Base-by-base conservation (phyloP, 2,797 vertebrate species). In the Chelmon rostratus region DNA sequence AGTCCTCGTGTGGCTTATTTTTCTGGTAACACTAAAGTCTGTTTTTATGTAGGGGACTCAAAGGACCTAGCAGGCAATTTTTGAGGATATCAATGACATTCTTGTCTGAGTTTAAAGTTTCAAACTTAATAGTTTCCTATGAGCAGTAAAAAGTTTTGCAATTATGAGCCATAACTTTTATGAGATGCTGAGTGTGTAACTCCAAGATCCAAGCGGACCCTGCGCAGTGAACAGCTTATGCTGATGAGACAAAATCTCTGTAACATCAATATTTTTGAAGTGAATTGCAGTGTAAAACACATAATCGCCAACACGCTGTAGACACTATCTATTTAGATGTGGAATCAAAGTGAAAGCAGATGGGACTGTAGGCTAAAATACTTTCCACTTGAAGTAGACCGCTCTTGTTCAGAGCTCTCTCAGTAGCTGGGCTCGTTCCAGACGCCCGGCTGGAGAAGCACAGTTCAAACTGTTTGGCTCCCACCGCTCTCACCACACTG, bases 321-420 rank as follows among this genome's bases (percentile, higher is more conserved):
- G 78, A 87, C 85, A 73, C 76, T 84, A 90, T 90, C 89, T 89
- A 65, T 89, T 90, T 87, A 90, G 87, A 85, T 79, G 85, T 69
- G 56, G 83, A 86, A 84, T 89, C 73, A 83, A 93, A 95, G 89
- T 92, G 88, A 92, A 94, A 95, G 92, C 93, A 94, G 92, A 94
- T 93, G 92, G 84, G 79, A 74, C 73, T 77, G 82, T 68, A 87
- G 87, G 83, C 81, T 70, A 76, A 88, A 91, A 93, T 93, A 92
- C 89, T 95, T 95, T 95, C 92, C 91, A 90, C 88, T 92, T 90
- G 84, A 92, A 91, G 91, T 85, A 61, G 84, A 63, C 86, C 68
- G 72, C 87, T 86, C 86, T 85, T 87, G 85, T 92, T 87, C 88
- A 64, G 88, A 83, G 77, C 73, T 52, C 73, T 81, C 85, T 91